phyloP scores from a whole-genome alignment of 2,113 vertebrate genomes.

The Leucoraja erinaceus region DNA sequence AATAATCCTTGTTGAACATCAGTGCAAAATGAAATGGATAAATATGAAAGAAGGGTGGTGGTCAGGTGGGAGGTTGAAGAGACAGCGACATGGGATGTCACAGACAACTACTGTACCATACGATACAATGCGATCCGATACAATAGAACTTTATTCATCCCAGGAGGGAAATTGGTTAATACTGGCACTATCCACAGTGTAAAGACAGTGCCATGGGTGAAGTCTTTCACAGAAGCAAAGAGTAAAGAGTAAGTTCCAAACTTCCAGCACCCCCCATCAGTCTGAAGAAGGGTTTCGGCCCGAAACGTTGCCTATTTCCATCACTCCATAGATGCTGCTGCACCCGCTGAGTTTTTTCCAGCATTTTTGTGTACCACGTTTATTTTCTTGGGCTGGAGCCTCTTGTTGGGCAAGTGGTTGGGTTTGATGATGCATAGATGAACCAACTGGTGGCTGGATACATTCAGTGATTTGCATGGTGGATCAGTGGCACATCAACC shows the following conservation, averaged over 20 bases:
- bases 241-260: neutral
- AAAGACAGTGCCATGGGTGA: neutral
- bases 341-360: too few species aligned
- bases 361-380: too few species aligned
- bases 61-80: neutral
- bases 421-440: neutral
- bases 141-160: too few species aligned
- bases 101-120: too few species aligned
- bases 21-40: neutral
- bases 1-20: neutral
- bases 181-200: too few species aligned
- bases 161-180: too few species aligned
- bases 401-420: neutral
- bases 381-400: neutral
- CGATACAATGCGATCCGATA: too few species aligned
- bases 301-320: too few species aligned
- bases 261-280: too few species aligned
- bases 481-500: neutral
- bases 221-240: neutral
- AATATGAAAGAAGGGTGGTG: neutral
- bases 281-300: too few species aligned
- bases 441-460: neutral
- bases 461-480: neutral
- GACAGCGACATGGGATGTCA: neutral
- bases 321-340: too few species aligned